Evolutionary conservation across 2,797 vertebrate genomes (phyloP), one percentile per base, ranked within the genome.

Genomic region (Babyrousa celebensis): DNA sequence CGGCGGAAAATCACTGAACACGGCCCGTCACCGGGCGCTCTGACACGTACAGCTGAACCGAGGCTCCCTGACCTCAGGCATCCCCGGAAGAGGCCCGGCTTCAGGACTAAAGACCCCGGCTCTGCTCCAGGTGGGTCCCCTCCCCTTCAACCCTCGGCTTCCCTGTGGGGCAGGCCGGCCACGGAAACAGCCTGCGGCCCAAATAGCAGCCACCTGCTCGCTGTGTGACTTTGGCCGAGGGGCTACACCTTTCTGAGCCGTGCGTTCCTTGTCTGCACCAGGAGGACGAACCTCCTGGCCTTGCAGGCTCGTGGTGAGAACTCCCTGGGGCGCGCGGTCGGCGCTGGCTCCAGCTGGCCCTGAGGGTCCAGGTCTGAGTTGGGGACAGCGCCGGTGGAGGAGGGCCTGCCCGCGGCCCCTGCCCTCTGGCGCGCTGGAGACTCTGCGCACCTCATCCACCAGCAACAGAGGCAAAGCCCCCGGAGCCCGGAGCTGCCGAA

Each of bases 391-490:
- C 12, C 1, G 2, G 40, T 7, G 12, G 60, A 56, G 2, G 32
- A 4, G 3, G 36, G 12, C 56, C 63, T 12, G 56, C 72, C 48
- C 20, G 71, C 21, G 7, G 67, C 32, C 67, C 25, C 83, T 20
- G 78, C 29, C 70, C 32, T 17, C 77, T 17, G 82, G 40, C 17
- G 4, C 52, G 43, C 83, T 72, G 86, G 23, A 60, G 90, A 20
- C 85, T 89, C 92, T 89, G 85, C 71, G 77, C 65, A 36, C n/a
- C 29, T 94, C 89, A 63, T 90, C 96, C 86, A 79, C 91, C 75
- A 82, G 92, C 48, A 85, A 25, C 88, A 88, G 82, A 83, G 72
- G 52, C 87, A 62, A 36, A 27, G 85, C 78, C 83, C 68, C 90
- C 87, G 83, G 36, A 75, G 43, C 96, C 84, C 72, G 67, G 94